These are phyloP conservation scores for Lithodes maja DNA, from an alignment of 2,888 invertebrate species.

Conservation along the genomic window DNA sequence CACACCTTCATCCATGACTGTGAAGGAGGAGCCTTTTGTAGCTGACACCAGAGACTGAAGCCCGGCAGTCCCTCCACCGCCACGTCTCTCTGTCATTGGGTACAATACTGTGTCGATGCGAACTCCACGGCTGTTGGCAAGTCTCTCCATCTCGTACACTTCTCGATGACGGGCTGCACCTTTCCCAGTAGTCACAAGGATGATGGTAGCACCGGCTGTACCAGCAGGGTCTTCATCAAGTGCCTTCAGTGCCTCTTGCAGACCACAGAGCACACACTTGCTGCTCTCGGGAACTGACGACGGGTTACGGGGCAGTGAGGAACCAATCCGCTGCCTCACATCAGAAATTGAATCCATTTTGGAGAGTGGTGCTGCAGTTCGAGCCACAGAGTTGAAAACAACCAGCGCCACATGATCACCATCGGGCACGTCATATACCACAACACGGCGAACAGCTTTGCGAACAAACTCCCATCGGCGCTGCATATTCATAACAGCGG, in stretches of 20 bases:
- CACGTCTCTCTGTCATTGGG: slow-evolving; percentile 60
- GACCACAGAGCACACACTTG: slow-evolving; percentile 65
- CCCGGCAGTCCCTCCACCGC: slow-evolving; percentile 41
- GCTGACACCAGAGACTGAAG: slow-evolving; percentile 46
- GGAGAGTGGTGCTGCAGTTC: slow-evolving; percentile 65
- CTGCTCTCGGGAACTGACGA: slow-evolving; percentile 66
- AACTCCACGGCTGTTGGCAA: slow-evolving; percentile 36
- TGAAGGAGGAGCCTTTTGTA: slow-evolving; percentile 61
- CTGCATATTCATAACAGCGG: slow-evolving; percentile 69
- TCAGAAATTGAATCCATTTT: slow-evolving; percentile 57
- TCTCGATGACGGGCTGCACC: slow-evolving; percentile 56
- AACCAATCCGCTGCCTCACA: slow-evolving; percentile 66
- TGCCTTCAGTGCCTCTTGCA: slow-evolving; percentile 60
- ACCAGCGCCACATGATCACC: slow-evolving; percentile 73
- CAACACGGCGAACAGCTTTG: slow-evolving; percentile 79
- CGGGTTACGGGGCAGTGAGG: slow-evolving; percentile 69
- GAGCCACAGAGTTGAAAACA: slow-evolving; percentile 65
- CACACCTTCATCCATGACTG: slow-evolving; percentile 70
- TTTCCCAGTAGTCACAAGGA: slow-evolving; percentile 62
- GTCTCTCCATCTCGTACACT: slow-evolving; percentile 47
- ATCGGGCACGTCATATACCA: slow-evolving; percentile 77
- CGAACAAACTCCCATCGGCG: slow-evolving; percentile 80
- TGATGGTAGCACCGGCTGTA: slow-evolving; percentile 50
- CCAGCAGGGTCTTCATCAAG: slow-evolving; percentile 36
- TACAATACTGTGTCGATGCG: slow-evolving; percentile 50